Base-by-base conservation (phyloP, 2,888 invertebrate genomes). In the Flabesymbios commensalis region DNA sequence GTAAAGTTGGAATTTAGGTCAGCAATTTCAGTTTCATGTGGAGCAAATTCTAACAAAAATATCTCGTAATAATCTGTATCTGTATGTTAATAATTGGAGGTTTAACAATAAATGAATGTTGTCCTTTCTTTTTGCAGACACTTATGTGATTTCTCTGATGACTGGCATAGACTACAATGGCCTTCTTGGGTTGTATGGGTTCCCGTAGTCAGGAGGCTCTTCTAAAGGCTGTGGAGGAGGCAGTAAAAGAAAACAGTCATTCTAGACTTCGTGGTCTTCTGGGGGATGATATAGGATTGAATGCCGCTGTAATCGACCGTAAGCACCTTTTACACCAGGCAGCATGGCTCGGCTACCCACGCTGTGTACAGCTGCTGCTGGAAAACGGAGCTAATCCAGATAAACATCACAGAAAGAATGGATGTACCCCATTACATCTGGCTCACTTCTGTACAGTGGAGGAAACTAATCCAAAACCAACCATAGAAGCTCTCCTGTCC, bases 381-480 rank as follows among this genome's bases (percentile, higher is more conserved):
- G 57, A 60, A n/a, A 41, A 63, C 28, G 70, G 70, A 2, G 67
- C 64, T 24, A 45, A 54, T 19, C 68, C 70, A 10, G 65, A 70
- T 43, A 22, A 33, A 24, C 56, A 57, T 10, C 70, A 70, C 54
- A 47, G 64, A 5, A 69, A 67, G 45, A 70, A 70, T 48, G 70
- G 70, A 33, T 70, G 70, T 57, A 69, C 70, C 4, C 63, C 70
- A n/a, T 57, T 70, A n/a, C 70, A 70, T 48, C 61, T 70, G 28
- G 68, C 68, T 22, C 68, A 69, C 58, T 69, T 69, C 56, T 65
- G 68, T 43, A 69, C 65, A n/a, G 58, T 70, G 7, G 70, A 67
- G n/a, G 67, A 67, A 22, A 67, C 66, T 48, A 60, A 65, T 51
- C 66, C 68, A 3, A 59, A 31, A 4, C n/a, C 47, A 22, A 70